Base-by-base conservation (phyloP, 2,113 vertebrate genomes). In the Apodemus speciosus region DNA sequence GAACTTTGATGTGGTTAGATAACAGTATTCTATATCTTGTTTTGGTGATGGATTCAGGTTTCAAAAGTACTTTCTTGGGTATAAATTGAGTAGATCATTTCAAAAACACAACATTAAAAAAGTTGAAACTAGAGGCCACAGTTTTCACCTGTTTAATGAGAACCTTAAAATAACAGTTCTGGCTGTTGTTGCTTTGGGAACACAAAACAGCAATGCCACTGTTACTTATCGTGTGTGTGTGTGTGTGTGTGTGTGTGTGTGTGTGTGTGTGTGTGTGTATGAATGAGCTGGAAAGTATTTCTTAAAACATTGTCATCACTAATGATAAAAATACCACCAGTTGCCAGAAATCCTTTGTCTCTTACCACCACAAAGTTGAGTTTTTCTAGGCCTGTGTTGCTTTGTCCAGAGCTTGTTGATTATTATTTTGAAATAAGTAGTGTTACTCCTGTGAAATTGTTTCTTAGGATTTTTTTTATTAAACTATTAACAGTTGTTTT, bases 361-460 rank as follows among this genome's bases (percentile, higher is more conserved):
- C 15, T 88, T 80, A 25, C 11, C 15, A 79, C 40, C 68, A 43
- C 40, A 62, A 73, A 76, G 53, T 90, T 71, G 68, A 69, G 60
- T 75, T 80, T 85, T 20, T 68, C 81, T 60, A 53, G 43, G 49
- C 27, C 35, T 89, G 9, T 88, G 90, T 91, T 83, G 89, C 81
- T 90, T 81, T 86, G 40, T 51, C 30, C 30, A 75, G 27, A 21
- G 18, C 46, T 32, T 60, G 0, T 51, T 94, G 49, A 86, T 20
- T 92, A 77, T 6, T 77, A 30, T 23, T 23, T 77, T 83, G 56
- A 62, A 83, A 90, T 66, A 94, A 69, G 40, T 18, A 86, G 51
- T 79, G 16, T 89, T 85, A 62, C 7, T 81, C 79, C 87, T 23
- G 2, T 40, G 23, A 84, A 73, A 46, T 79, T 35, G 49, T 56